Base-by-base conservation (phyloP, 2,113 vertebrate genomes). In the Trogon melanurus region DNA sequence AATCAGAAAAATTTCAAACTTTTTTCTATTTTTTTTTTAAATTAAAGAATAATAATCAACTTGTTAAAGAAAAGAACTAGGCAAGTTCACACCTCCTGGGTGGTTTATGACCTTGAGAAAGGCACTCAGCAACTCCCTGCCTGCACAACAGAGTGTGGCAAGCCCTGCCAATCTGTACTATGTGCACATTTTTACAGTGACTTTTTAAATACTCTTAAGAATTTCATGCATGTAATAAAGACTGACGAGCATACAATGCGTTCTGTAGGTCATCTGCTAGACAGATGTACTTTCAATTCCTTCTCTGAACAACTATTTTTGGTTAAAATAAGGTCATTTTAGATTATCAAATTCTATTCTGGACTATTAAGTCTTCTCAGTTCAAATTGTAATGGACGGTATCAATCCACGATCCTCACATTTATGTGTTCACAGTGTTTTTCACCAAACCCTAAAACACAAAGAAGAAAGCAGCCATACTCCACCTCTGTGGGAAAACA, bases 41-140 rank as follows among this genome's bases (percentile, higher is more conserved):
- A 44, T 4, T 44, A 17, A 51, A 81, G 32, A 82, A 81, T 8
- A 70, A 38, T n/a, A 30, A 51, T 8, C 3, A 26, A 50, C 10
- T 85, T 61, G 9, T 41, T 85, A 53, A 8, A 82, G 23, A 73
- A 65, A 81, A 80, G 32, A 85, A 82, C 5, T 45, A 64, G 23
- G 25, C 7, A 74, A 21, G 8, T 51, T 89, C 34, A 79, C 13
- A 69, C 16, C 32, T 85, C 19, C 7, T 57, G 50, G 11, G 18
- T 47, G 7, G n/a, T 60, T 83, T 79, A 69, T 32, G 27, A 85
- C 82, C 81, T 85, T 82, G 70, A 85, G 16, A 93, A 89, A 93
- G 26, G 16, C 29, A 79, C 41, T 11, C 27, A 89, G 50, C 8
- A 71, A 53, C 17, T 89, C 65, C 29, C 50, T 6, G 26, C 27